Evolutionary conservation across 2,888 invertebrate genomes (phyloP), one percentile per base, ranked within the genome.

Genomic region (Brachyptera putata): DNA sequence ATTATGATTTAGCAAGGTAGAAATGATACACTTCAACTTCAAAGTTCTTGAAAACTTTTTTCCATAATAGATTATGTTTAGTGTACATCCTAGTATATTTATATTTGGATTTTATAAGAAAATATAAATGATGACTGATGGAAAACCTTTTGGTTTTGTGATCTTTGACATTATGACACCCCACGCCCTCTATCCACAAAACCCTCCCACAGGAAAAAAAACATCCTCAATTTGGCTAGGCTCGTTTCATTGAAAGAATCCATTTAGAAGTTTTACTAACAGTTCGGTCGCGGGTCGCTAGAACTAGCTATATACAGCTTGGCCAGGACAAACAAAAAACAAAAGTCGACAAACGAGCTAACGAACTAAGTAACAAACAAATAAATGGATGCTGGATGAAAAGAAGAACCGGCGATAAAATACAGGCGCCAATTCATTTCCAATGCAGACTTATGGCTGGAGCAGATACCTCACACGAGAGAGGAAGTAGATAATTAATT

Each of bases 241-340:
- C 21, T 7, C n/a, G 37, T 36, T 56, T 48, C 49, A 21, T 24
- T 49, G 56, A 60, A 56, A 60, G 56, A 56, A 60, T 56, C 60
- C 60, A 60, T 60, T 60, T 56, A 60, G 60, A 60, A 60, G 60
- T 60, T 60, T 60, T 30, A 37, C 49, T 55, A 59, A 55, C 43
- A 46, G 60, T 30, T 56, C 36, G 34, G 34, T 34, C 55, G 36
- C 59, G 53, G 36, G 34, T 30, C 30, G 53, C 36, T 43, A 30
- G 18, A 34, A 53, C 36, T 5, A 21, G 53, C 53, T 53, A 53
- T 34, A 30, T 26, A 50, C 18, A 36, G 36, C 53, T 3, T 53
- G 53, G 53, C 53, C 36, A 34, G 53, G 53, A 53, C 53, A 53
- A 53, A 53, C 53, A 53, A 53, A 53, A 53, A 53, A 53, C 53